These are phyloP conservation scores for Tragelaphus oryx DNA, from an alignment of 2,797 vertebrate genomes.

Conservation along the genomic window DNA sequence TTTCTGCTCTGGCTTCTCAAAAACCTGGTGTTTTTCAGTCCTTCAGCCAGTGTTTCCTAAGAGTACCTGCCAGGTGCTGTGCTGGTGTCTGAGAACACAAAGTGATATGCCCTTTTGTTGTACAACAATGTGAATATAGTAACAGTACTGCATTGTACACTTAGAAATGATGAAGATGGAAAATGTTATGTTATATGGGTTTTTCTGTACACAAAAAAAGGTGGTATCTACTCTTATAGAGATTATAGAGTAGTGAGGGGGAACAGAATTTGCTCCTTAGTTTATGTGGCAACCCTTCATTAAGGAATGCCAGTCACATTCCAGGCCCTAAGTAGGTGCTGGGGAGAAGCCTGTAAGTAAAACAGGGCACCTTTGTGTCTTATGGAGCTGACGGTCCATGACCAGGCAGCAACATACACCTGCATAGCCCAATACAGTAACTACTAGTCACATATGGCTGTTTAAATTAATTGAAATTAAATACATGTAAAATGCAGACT, in stretches of 20 bases:
- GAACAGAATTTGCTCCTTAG: background rate
- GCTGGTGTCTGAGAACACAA: background rate
- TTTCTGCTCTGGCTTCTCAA: background rate
- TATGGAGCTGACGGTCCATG: background rate
- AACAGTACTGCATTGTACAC: background rate
- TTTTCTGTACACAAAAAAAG: background rate
- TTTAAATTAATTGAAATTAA: background rate
- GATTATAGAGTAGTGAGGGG: background rate
- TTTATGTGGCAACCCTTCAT: slow-evolving; percentile 22
- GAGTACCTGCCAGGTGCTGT: background rate
- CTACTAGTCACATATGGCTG: background rate
- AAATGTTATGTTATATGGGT: background rate
- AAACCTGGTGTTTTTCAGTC: background rate
- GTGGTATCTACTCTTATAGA: background rate
- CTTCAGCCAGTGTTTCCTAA: background rate
- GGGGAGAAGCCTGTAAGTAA: background rate
- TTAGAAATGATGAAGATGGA: background rate
- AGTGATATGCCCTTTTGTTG: background rate
- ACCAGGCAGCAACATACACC: background rate
- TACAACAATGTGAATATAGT: background rate
- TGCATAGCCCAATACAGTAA: background rate
- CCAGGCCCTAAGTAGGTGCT: background rate
- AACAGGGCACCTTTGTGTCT: background rate
- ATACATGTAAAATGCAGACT: background rate
- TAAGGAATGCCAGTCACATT: background rate